These are phyloP conservation scores for Scomberomorus guttatus DNA, from an alignment of 2,797 vertebrate genomes.

Conservation along the genomic window DNA sequence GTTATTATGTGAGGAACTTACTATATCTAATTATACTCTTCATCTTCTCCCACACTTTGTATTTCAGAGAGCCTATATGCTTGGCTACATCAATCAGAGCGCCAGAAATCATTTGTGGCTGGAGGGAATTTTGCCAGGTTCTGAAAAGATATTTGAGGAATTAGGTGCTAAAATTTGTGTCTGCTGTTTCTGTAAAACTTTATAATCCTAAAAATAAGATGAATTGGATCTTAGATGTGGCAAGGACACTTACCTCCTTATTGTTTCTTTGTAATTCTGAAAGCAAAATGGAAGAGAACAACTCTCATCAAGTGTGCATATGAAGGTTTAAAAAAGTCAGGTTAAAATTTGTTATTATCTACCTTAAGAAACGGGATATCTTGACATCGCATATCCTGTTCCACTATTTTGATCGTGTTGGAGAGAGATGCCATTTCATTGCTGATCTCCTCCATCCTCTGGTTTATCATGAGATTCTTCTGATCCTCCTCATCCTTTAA, in stretches of 20 bases:
- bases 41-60: slow-evolving; percentile 88
- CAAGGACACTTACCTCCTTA: slow-evolving; percentile 77
- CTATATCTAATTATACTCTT: slow-evolving; percentile 82
- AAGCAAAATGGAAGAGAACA: slow-evolving; percentile 47
- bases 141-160: slow-evolving; percentile 68
- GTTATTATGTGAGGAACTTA: slow-evolving; percentile 68
- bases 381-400: slow-evolving; percentile 83
- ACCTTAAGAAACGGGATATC: slow-evolving; percentile 86
- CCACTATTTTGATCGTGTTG: slow-evolving; percentile 80
- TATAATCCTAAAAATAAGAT: neutral
- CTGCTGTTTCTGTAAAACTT: neutral
- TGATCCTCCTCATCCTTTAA: slow-evolving; percentile 81
- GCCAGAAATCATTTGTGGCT: slow-evolving; percentile 74
- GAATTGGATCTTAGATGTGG: neutral
- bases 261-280: slow-evolving; percentile 88
- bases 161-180: slow-evolving; percentile 36
- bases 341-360: neutral
- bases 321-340: neutral
- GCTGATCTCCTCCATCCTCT: slow-evolving; percentile 78
- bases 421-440: slow-evolving; percentile 78
- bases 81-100: slow-evolving; percentile 84
- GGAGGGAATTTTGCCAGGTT: slow-evolving; percentile 77
- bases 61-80: slow-evolving; percentile 86
- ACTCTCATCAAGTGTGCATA: neutral
- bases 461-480: slow-evolving; percentile 77